Evolutionary conservation across 2,797 vertebrate species (phyloP), one percentile per base, ranked within the genome.

Genomic region (Acrossocheilus wenchowensis): DNA sequence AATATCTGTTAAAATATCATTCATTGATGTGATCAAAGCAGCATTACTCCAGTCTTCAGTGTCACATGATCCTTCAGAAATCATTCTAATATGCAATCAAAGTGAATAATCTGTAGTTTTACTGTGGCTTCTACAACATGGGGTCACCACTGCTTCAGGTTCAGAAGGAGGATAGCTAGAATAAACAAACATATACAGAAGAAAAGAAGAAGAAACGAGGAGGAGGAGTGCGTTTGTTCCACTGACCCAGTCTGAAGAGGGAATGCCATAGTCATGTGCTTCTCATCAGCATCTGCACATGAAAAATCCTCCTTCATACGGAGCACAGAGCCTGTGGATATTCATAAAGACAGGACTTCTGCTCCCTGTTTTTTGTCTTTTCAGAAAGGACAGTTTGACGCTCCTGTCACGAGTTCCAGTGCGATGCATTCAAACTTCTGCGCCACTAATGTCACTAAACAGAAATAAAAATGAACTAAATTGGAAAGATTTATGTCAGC

Each of bases 241-340:
- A 93, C 91, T 94, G 93, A 94, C 93, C 93, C 86, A 93, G 88
- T 93, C 87, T 91, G 87, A 21, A 75, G 84, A 77, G 52, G 84
- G 91, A 93, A 93, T 89, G 90, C 88, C 89, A 82, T 68, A 41
- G 84, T 88, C 90, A 94, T 91, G 83, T 93, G 92, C 92, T 94
- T 92, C 81, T 85, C 90, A 92, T 94, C 90, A 92, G 85, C 64
- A 62, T 60, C 73, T 66, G 88, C 89, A 91, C 14, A 68, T 87
- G 82, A 91, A 71, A 17, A 54, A 41, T 30, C 34, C 41, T 78
- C 23, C 23, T 50, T 52, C 34, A 54, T 82, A 14, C 7, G 19
- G 60, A 45, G 43, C 17, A 68, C 62, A 52, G 26, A n/a, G 66
- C 21, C 62, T 21, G 62, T 21, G 39, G 39, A 12, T 9, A 23